Percentiles rank a stretch among this genome's conserved stretches.
phyloP scores from a whole-genome alignment of 2,888 invertebrate genomes.

The Aleiodes leptofemur region DNA sequence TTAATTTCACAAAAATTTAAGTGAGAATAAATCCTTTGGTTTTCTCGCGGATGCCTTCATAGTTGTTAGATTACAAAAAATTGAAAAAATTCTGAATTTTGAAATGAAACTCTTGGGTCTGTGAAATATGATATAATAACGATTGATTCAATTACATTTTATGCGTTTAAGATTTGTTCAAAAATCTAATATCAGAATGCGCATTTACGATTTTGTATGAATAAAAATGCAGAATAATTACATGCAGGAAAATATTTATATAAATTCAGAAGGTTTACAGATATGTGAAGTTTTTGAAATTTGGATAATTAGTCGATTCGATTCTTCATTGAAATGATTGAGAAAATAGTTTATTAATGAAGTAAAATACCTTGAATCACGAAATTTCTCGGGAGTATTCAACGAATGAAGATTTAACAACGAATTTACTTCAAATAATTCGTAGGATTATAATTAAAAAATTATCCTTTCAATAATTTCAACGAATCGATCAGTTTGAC shows the following conservation, averaged over 20 bases:
- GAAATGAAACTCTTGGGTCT: background rate
- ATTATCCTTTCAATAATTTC: conserved; percentile 28
- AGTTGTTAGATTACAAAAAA: background rate
- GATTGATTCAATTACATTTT: conserved; percentile 3
- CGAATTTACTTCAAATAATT: background rate
- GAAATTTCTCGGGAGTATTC: background rate
- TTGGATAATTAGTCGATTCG: conserved; percentile 13
- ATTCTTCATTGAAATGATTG: background rate
- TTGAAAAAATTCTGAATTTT: background rate
- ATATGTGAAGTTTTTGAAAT: background rate
- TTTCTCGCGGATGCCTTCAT: conserved; percentile 5
- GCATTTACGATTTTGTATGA: conserved; percentile 11
- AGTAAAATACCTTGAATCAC: background rate
- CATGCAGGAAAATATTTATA: conserved; percentile 6
- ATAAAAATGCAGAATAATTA: no score
- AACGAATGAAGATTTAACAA: conserved; percentile 2
- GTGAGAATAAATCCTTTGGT: background rate
- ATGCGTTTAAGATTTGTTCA: background rate
- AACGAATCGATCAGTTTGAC: conserved; percentile 36
- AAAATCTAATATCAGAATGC: conserved; percentile 10
- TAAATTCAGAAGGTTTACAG: conserved; percentile 21
- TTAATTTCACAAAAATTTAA: background rate
- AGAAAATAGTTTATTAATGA: background rate
- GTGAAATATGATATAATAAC: conserved; percentile 17
- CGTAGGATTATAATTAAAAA: no score